phyloP scores from a whole-genome alignment of 1,140 invertebrate species.

The Leucophenga varia region DNA sequence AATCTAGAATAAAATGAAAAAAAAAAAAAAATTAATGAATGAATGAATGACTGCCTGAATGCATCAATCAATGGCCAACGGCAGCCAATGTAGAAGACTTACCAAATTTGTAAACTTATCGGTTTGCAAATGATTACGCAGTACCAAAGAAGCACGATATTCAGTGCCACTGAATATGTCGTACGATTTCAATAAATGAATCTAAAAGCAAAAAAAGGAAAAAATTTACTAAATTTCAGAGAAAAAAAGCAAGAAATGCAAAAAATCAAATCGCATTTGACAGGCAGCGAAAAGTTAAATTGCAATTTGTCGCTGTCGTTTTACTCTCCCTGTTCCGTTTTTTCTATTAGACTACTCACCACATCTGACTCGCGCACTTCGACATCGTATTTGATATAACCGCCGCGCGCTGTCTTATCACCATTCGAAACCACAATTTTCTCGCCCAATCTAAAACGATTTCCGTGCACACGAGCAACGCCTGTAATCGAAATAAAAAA shows the following conservation, averaged over 20 bases:
- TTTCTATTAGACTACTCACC: conserved; percentile 24
- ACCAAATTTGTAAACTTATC: conserved; percentile 52
- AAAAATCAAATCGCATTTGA: not conserved
- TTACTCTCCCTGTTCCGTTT: conserved; percentile 3
- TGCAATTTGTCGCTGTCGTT: not conserved
- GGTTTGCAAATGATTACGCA: conserved; percentile 52
- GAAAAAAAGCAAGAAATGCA: not conserved
- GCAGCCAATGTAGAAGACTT: no score
- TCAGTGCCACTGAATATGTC: conserved; percentile 52
- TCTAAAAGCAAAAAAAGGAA: conserved; percentile 23
- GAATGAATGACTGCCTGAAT: no score
- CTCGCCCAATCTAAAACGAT: conserved; percentile 41
- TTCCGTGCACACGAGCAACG: conserved; percentile 35
- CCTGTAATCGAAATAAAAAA: conserved; percentile 19
- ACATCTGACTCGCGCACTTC: conserved; percentile 52
- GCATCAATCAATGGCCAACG: no score
- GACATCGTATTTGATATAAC: conserved; percentile 47
- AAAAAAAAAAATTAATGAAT: conserved; percentile 3
- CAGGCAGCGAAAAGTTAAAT: conserved; percentile 10
- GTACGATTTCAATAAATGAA: conserved; percentile 44
- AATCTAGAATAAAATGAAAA: conserved; percentile 21
- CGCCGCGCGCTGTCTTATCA: conserved; percentile 27
- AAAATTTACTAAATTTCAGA: conserved; percentile 9
- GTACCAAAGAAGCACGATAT: conserved; percentile 37
- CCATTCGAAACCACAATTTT: conserved; percentile 46